These are phyloP conservation scores for rat (Rattus norvegicus) DNA, from an alignment of 2,113 vertebrate species.

Conservation along the genomic window GRCr8 NC_086031.1:103373001-103373500, in stretches of 20 bases:
- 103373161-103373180: not conserved
- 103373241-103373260: not conserved
- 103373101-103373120: not conserved
- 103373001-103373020: not conserved
- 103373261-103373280: not conserved
- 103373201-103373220: not conserved
- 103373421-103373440: not conserved
- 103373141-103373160: not conserved
- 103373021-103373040: not conserved
- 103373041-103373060: not conserved
- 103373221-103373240: not conserved
- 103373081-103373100: not conserved
- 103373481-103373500: not conserved
- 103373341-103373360: not conserved
- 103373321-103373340: not conserved
- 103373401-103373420: not conserved
- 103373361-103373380: not conserved
- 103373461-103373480: not conserved
- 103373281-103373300: not conserved
- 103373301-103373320: not conserved
- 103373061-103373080: not conserved
- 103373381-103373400: not conserved
- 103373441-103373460: not conserved
- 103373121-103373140: not conserved
- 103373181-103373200: not conserved